These are phyloP conservation scores for Diplodus sargus DNA, from an alignment of 2,797 vertebrate species.

Conservation along the genomic window DNA sequence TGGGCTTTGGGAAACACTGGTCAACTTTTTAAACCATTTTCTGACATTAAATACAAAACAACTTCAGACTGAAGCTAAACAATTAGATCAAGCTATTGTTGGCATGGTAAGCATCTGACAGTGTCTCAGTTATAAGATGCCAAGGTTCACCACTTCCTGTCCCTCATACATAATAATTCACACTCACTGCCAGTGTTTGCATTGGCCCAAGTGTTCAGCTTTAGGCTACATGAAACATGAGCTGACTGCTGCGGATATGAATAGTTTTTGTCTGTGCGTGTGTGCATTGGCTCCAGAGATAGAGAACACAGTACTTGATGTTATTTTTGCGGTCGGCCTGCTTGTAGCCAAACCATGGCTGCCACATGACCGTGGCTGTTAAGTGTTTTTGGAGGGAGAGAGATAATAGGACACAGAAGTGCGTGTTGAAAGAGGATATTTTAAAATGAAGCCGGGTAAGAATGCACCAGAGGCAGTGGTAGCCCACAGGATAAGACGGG, in stretches of 20 bases:
- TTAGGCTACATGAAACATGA: slow-evolving; percentile 34
- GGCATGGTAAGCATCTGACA: not conserved
- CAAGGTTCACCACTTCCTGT: not conserved
- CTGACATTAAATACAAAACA: too few species aligned
- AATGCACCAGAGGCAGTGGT: slow-evolving; percentile 27
- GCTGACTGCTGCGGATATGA: not conserved
- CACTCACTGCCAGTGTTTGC: slow-evolving; percentile 23
- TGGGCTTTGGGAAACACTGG: too few species aligned
- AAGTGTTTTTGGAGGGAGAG: slow-evolving; percentile 35
- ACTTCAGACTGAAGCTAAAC: not conserved
- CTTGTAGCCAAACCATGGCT: slow-evolving; percentile 39
- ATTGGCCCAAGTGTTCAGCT: slow-evolving; percentile 25
- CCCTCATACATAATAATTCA: slow-evolving; percentile 7
- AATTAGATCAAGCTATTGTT: not conserved
- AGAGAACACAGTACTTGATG: not conserved
- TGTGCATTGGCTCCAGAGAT: slow-evolving; percentile 13
- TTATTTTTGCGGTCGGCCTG: slow-evolving; percentile 18
- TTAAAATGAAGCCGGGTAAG: slow-evolving; percentile 5
- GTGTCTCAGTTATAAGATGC: not conserved
- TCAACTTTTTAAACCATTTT: not conserved
- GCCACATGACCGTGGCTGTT: slow-evolving; percentile 29
- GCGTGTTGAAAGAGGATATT: slow-evolving; percentile 50
- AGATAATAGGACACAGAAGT: slow-evolving; percentile 24
- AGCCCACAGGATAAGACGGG: slow-evolving; percentile 6
- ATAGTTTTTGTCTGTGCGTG: slow-evolving; percentile 20